Evolutionary conservation across 2,888 invertebrate genomes (phyloP).

Genomic region (Drosophila lutescens): DNA sequence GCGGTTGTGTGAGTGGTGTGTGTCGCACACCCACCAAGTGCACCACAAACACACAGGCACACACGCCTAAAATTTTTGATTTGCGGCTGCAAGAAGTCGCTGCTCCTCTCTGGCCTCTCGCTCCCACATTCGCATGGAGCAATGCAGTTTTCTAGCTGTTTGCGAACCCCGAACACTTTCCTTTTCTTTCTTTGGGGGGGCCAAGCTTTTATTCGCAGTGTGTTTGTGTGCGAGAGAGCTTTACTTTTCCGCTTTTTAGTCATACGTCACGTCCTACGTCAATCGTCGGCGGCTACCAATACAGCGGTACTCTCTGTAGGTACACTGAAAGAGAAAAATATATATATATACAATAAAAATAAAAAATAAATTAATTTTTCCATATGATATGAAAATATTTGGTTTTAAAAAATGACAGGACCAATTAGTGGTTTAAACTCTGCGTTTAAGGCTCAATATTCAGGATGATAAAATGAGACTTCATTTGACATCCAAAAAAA

Average conservation of each 20-base stretch:
- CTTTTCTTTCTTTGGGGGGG: constrained; percentile 50
- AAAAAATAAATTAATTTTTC: no score
- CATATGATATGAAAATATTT: no score
- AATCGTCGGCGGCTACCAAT: constrained; percentile 58
- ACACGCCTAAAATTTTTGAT: constrained; percentile 21
- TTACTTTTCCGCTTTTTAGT: constrained; percentile 30
- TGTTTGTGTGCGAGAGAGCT: constrained; percentile 58
- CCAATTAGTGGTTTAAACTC: no score
- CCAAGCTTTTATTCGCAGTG: constrained; percentile 24
- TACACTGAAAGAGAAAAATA: not conserved
- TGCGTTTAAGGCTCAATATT: no score
- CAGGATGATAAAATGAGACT: no score
- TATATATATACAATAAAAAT: no score
- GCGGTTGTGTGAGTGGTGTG: constrained; percentile 28
- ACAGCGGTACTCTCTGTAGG: constrained; percentile 25
- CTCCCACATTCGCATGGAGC: constrained; percentile 34
- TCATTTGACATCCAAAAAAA: no score
- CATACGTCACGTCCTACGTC: constrained; percentile 75
- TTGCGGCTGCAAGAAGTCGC: constrained; percentile 34
- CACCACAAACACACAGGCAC: not conserved
- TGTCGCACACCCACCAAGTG: constrained; percentile 18
- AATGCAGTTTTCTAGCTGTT: constrained; percentile 53
- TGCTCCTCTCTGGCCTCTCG: constrained; percentile 16
- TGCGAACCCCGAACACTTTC: constrained; percentile 63
- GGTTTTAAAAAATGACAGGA: no score